These are phyloP conservation scores for Dorcus parallelipipedus DNA, from an alignment of 2,888 invertebrate species.

Conservation along the genomic window DNA sequence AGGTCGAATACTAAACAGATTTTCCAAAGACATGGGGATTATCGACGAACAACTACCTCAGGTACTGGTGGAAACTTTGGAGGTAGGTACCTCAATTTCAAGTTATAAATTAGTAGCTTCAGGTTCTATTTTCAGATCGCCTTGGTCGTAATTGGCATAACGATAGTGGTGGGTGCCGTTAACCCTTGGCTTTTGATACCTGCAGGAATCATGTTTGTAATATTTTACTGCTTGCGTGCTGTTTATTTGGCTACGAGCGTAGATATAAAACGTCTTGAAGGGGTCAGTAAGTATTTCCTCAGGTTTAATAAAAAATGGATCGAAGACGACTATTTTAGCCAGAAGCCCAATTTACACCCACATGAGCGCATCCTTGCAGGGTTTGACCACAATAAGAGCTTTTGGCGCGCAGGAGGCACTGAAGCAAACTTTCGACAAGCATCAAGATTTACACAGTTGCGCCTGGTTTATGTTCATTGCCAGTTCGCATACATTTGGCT, in stretches of 20 bases:
- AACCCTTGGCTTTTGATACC: conserved; percentile 69
- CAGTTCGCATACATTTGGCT: conserved; percentile 64
- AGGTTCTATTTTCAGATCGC: conserved; percentile 52
- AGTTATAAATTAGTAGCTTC: not conserved
- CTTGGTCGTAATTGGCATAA: conserved; percentile 64
- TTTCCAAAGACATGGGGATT: conserved; percentile 67
- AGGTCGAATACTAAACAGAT: conserved; percentile 64
- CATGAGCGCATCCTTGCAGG: conserved; percentile 64
- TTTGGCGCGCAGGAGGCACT: conserved; percentile 61
- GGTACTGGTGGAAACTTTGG: conserved; percentile 52
- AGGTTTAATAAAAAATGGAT: not conserved
- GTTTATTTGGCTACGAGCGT: conserved; percentile 73
- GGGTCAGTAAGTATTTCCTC: conserved; percentile 20
- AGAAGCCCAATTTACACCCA: not conserved
- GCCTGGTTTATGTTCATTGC: conserved; percentile 71
- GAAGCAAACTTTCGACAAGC: conserved; percentile 55
- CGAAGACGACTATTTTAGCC: conserved; percentile 16
- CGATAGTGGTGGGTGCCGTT: conserved; percentile 67
- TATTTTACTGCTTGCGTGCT: conserved; percentile 64
- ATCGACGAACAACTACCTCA: conserved; percentile 55
- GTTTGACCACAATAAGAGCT: conserved; percentile 69
- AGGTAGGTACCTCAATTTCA: conserved; percentile 41
- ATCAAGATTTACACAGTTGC: conserved; percentile 62
- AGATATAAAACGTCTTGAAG: conserved; percentile 25
- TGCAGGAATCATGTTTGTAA: conserved; percentile 58